phyloP scores from a whole-genome alignment of 2,113 vertebrate species.

The Peromyscus maniculatus region DNA sequence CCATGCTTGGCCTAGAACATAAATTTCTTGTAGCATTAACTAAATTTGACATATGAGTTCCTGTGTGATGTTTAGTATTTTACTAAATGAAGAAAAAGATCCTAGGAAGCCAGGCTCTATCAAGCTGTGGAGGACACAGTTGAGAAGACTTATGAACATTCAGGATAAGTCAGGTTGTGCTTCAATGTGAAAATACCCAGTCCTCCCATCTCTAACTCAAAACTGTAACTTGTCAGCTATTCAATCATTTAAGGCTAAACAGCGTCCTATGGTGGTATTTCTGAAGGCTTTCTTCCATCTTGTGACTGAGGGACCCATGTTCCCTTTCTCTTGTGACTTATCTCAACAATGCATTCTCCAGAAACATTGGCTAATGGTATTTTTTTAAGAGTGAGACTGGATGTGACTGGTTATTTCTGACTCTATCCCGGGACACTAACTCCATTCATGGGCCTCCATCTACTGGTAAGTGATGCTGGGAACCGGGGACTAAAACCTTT shows the following conservation, averaged over 20 bases:
- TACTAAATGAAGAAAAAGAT: constrained; percentile 54
- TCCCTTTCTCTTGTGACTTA: background rate
- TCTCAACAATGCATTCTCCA: background rate
- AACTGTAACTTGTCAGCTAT: background rate
- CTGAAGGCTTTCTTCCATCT: background rate
- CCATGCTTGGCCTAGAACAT: background rate
- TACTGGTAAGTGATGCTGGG: background rate
- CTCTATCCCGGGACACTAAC: too few relatives aligned
- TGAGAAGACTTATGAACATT: constrained; percentile 8
- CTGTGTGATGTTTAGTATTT: constrained; percentile 17
- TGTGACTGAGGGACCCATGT: background rate
- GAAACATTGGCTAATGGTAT: too few relatives aligned
- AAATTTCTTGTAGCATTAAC: constrained; percentile 41
- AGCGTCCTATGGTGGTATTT: background rate
- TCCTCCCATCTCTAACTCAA: background rate
- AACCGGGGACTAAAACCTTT: background rate
- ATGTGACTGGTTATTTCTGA: background rate
- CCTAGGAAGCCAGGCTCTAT: background rate
- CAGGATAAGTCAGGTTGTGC: background rate
- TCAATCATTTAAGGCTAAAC: background rate
- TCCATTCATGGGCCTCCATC: background rate
- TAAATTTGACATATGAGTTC: constrained; percentile 56
- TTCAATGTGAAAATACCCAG: background rate
- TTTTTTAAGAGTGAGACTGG: background rate
- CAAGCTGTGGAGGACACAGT: constrained; percentile 28